Evolutionary conservation across 1,140 invertebrate genomes (phyloP), one percentile per base, ranked within the genome.

Genomic region (Trypoxylus dichotomus): DNA sequence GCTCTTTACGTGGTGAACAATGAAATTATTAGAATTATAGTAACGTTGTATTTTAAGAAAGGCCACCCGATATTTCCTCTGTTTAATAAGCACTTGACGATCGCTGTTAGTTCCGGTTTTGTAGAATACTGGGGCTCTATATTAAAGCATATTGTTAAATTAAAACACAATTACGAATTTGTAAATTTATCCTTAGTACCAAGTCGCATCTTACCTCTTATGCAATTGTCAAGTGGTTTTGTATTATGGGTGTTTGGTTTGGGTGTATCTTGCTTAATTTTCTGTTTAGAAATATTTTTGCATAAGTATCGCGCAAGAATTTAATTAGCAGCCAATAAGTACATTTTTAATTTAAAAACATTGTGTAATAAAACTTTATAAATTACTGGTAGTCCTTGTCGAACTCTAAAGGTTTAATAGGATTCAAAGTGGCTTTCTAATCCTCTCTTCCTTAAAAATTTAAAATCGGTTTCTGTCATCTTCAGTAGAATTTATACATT

Each of bases 61-160:
- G 76, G 60, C 21, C 63, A 24, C 71, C 63, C 37, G 2, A n/a
- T 73, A 41, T 73, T 77, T 72, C 47, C 47, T 25, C 25, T 19
- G 3, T 24, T 77, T 13, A 71, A 77, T 13, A 77, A 41, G n/a
- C 8, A 10, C 13, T 74, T 74, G n/a, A 41, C 41, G 27, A 19
- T 7, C 10, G 41, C 29, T 15, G 21, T 37, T n/a, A 43, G 13
- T 74, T 15, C 32, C 2, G 72, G 72, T 41, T 74, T 74, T 74
- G 13, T 37, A 13, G 32, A 41, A 10, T 74, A 74, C 13, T 74
- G 72, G 72, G 72, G 41, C 13, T 19, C n/a, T 1, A 41, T 41
- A 29, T 41, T 74, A 29, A 41, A 8, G 10, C 10, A 74, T 42
- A 43, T 42, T 15, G 13, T 74, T 41, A 41, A 74, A 42, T 42